These are phyloP conservation scores for Ormyrus pomaceus DNA, from an alignment of 2,888 invertebrate species.

Conservation along the genomic window DNA sequence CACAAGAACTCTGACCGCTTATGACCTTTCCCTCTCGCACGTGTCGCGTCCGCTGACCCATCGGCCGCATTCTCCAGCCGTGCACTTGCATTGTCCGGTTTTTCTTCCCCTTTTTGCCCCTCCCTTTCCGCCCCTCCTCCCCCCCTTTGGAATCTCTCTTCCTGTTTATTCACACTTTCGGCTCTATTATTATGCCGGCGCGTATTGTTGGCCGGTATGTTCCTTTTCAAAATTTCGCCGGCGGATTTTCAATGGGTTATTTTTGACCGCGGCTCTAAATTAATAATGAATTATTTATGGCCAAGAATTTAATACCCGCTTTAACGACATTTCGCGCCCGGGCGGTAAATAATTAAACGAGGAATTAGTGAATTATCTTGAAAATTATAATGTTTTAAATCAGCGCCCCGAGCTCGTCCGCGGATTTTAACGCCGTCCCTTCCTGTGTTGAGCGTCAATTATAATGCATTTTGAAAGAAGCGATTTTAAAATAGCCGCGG, in stretches of 20 bases:
- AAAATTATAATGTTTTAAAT: too few species aligned
- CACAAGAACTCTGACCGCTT: conserved; percentile 8
- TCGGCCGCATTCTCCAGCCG: conserved; percentile 5
- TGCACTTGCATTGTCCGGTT: background rate
- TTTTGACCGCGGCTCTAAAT: background rate
- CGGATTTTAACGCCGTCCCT: too few species aligned
- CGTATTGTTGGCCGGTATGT: conserved; percentile 25
- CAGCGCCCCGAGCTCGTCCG: too few species aligned
- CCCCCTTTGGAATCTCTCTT: conserved; percentile 26
- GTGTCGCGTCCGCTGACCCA: conserved; percentile 26
- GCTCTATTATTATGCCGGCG: conserved; percentile 19
- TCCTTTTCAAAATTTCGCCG: background rate
- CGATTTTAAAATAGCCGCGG: too few species aligned
- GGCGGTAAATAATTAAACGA: too few species aligned
- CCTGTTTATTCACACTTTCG: conserved; percentile 46
- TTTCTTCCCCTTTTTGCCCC: background rate
- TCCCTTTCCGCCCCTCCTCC: too few species aligned
- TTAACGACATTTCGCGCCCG: too few species aligned
- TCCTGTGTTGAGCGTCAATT: too few species aligned
- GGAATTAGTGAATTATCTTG: too few species aligned
- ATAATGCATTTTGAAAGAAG: too few species aligned
- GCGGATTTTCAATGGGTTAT: conserved; percentile 6
- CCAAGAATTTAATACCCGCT: too few species aligned
- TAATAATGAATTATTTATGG: background rate
- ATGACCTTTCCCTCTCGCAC: background rate